phyloP scores from a whole-genome alignment of 2,888 invertebrate genomes.

The Apeira syringaria region DNA sequence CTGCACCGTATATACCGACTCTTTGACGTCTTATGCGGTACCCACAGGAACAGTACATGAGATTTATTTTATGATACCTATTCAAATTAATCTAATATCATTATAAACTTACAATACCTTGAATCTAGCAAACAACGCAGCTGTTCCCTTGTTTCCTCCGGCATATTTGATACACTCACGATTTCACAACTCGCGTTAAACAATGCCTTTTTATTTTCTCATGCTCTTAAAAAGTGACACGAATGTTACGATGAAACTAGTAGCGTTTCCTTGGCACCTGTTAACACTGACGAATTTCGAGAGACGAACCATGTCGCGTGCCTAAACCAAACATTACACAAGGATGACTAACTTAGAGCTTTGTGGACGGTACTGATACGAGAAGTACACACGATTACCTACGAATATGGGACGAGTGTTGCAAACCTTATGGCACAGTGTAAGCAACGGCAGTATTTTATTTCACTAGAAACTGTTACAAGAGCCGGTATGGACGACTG shows the following conservation, averaged over 20 bases:
- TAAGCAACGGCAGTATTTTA: slow-evolving; percentile 43
- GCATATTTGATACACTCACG: slow-evolving; percentile 39
- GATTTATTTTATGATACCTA: too few relatives aligned
- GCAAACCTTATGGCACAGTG: slow-evolving; percentile 48
- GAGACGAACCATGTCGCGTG: slow-evolving; percentile 36
- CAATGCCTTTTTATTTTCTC: neutral
- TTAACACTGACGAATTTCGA: slow-evolving; percentile 29
- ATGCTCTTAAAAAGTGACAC: too few relatives aligned
- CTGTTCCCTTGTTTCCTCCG: slow-evolving; percentile 52
- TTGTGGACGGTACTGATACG: slow-evolving; percentile 55
- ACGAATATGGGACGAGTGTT: slow-evolving; percentile 67
- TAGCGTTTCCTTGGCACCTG: slow-evolving; percentile 32
- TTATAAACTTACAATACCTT: too few relatives aligned
- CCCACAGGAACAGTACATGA: too few relatives aligned
- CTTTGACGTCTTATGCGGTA: too few relatives aligned
- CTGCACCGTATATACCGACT: too few relatives aligned
- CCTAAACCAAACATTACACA: slow-evolving; percentile 45
- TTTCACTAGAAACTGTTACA: slow-evolving; percentile 4
- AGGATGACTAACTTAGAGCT: slow-evolving; percentile 59
- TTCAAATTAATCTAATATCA: too few relatives aligned
- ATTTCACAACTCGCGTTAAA: slow-evolving; percentile 31
- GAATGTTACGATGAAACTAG: slow-evolving; percentile 22
- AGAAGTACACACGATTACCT: slow-evolving; percentile 48
- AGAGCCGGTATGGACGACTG: neutral
- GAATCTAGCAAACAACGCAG: slow-evolving; percentile 3